phyloP scores from a whole-genome alignment of 2,113 vertebrate genomes.

The Calyptommatus sinebrachiatus region DNA sequence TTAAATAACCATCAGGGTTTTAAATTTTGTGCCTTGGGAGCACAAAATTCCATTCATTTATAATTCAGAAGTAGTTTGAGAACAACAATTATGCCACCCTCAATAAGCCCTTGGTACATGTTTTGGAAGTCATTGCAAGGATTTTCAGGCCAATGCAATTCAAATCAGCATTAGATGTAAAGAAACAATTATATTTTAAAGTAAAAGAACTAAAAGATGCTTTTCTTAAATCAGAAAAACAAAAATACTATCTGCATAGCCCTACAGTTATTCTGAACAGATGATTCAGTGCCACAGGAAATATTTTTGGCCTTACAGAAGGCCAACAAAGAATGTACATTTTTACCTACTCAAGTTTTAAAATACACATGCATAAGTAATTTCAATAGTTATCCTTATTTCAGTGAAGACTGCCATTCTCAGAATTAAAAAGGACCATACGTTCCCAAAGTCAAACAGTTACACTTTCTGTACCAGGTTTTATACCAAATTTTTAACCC shows the following conservation, averaged over 20 bases:
- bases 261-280: constrained; percentile 21
- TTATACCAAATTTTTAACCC: too few species aligned
- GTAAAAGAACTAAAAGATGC: constrained; percentile 11
- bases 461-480: too few species aligned
- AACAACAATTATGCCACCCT: constrained; percentile 56
- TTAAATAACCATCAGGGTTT: constrained; percentile 62
- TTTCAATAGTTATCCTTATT: constrained; percentile 14
- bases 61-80: constrained; percentile 68
- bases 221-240: constrained; percentile 17
- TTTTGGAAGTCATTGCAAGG: constrained; percentile 44
- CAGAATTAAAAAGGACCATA: neutral
- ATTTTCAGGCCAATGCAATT: constrained; percentile 57
- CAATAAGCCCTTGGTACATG: constrained; percentile 50
- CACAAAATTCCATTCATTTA: constrained; percentile 69
- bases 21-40: constrained; percentile 61
- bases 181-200: constrained; percentile 42
- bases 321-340: constrained; percentile 14
- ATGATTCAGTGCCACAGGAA: neutral
- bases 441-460: neutral
- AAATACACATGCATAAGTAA: neutral
- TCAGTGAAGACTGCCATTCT: constrained; percentile 22
- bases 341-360: too few species aligned
- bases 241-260: neutral
- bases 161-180: constrained; percentile 56
- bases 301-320: constrained; percentile 19